Base-by-base conservation (phyloP, 2,113 vertebrate species). In the Numida meleagris region DNA sequence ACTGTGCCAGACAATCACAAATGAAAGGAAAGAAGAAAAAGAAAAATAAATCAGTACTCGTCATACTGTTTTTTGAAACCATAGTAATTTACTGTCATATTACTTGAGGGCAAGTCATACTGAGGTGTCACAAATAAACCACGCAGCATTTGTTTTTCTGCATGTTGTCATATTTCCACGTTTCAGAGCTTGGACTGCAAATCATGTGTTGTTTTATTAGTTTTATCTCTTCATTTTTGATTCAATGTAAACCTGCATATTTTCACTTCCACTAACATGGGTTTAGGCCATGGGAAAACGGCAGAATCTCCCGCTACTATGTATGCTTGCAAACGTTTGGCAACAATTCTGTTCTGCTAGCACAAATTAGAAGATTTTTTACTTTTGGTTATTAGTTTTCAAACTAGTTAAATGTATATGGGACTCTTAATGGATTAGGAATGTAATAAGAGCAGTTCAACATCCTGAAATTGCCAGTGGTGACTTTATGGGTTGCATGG, bases 81-180 rank as follows among this genome's bases (percentile, higher is more conserved):
- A 53, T 21, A 61, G 78, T 91, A 94, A 93, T 96, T 95, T 95
- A 91, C 87, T 89, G 40, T 67, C 72, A 36, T 33, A 90, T 62
- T 61, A 63, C 93, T 81, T 82, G 72, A 93, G 85, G 94, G 82
- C 82, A 95, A 51, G 92, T 93, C 51, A 61, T 36, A 36, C 63
- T 36, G 51, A 88, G 43, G 38, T 83, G 46, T 67, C 72, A 88
- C 94, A 97, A 96, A 95, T 95, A 94, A 93, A 90, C 43, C 34
- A 58, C 6, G 17, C 38, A 85, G 38, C 5, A 20, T 88, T 96
- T 82, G 38, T 70, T 94, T 87, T 86, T 93, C 65, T 88, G 43
- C 42, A 70, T 77, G 33, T 80, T 88, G 34, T 67, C 10, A 0
- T 63, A 63, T 77, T 95, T 86, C 87, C 63, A 9, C 66, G 38